Base-by-base conservation (phyloP, 2,888 invertebrate genomes). In the Pollenia labialis region DNA sequence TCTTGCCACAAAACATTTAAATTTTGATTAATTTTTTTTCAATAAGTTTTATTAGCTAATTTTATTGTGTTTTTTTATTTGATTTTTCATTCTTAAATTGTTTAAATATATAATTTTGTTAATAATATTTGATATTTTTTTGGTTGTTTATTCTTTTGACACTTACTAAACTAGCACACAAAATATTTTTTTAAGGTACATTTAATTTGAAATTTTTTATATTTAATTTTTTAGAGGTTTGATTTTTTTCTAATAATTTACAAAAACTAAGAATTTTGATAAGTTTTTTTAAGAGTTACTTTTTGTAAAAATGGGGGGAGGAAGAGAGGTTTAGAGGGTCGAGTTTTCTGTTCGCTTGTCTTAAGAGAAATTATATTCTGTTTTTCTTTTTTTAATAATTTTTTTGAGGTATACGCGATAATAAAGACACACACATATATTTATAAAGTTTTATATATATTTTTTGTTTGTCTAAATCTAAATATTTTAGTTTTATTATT, bases 351-450 rank as follows among this genome's bases (percentile, higher is more conserved):
- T 23, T 60, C 14, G 54, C 54, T 85, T 87, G 60, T 79, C 66
- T 88, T 89, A 89, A 89, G 88, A 89, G 89, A 90, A 91, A 89
- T 89, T 88, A 90, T 90, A 83, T 88, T 87, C 88, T 77, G 18
- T 18, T 18, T 18, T 18, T 62, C 81, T 90, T 90, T 89, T 88
- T 85, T 88, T 85, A 44, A 56, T 68, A 54, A 16, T 79, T 23
- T 85, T 85, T 85, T 93, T 94, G 94, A 94, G 94, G 94, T 95
- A 95, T 95, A 95, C 94, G 94, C 94, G 94, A 94, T 93, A 87
- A 91, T 93, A 92, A 93, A 93, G 93, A 93, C 93, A 93, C 93
- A 93, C 92, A 93, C 92, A 93, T 92, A 93, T 91, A 90, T 90
- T 90, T 88, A 90, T 89, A 87, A 88, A 85, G 89, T 89, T 89